phyloP scores from a whole-genome alignment of 2,888 invertebrate genomes.

The Plebejus argus region DNA sequence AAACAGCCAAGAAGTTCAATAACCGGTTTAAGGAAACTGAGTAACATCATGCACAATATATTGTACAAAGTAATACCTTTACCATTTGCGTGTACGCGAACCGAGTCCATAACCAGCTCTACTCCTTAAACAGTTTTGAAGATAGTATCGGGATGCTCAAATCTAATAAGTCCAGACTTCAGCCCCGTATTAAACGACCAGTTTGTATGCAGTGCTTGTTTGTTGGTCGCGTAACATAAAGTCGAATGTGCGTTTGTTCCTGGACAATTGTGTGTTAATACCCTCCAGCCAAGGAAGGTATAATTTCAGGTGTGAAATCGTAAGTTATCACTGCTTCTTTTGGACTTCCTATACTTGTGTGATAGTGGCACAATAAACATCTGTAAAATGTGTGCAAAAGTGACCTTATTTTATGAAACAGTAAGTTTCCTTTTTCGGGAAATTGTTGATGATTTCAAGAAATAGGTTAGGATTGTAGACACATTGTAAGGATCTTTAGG shows the following conservation, averaged over 20 bases:
- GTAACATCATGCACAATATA: neutral
- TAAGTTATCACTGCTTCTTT: slow-evolving; percentile 31
- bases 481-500: no score
- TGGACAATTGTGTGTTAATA: slow-evolving; percentile 47
- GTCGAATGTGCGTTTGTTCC: slow-evolving; percentile 42
- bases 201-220: slow-evolving; percentile 44
- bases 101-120: slow-evolving; percentile 23
- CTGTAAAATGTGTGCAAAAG: neutral
- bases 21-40: neutral
- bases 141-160: slow-evolving; percentile 38
- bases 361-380: neutral
- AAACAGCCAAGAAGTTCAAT: neutral
- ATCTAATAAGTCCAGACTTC: slow-evolving; percentile 41
- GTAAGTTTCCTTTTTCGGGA: neutral
- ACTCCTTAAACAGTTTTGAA: slow-evolving; percentile 34
- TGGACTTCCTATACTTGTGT: slow-evolving; percentile 21
- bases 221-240: slow-evolving; percentile 44
- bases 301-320: slow-evolving; percentile 39
- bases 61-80: slow-evolving; percentile 11
- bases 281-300: slow-evolving; percentile 35
- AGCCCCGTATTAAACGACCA: slow-evolving; percentile 39
- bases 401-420: neutral
- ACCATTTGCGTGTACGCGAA: slow-evolving; percentile 1
- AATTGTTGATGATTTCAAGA: neutral
- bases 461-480: neutral